Conservation (phyloP, 2,888 invertebrate genomes). For the Oxyscelio sp. region DNA sequence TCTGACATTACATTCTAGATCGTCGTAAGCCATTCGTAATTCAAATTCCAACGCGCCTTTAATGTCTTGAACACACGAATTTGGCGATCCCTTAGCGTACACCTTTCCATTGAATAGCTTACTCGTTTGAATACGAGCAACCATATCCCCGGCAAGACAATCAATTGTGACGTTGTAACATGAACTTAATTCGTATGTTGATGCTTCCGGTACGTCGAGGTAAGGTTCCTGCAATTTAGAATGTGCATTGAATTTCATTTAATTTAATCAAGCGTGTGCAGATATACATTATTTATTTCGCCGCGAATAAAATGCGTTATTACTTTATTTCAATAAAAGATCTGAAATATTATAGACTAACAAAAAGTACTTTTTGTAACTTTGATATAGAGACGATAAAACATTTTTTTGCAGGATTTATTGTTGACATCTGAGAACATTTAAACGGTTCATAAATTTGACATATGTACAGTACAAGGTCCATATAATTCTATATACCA, state of each 20-base stretch:
- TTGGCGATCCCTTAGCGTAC: constrained; percentile 97
- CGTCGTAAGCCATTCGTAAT: constrained; percentile 96
- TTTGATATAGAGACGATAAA: constrained; percentile 24
- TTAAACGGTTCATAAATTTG: constrained; percentile 57
- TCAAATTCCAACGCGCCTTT: constrained; percentile 96
- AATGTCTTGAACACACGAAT: constrained; percentile 97
- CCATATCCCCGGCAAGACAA: constrained; percentile 97
- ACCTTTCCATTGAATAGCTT: constrained; percentile 98
- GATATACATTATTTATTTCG: background rate
- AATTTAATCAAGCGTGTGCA: background rate
- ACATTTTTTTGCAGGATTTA: constrained; percentile 32
- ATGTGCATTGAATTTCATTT: constrained; percentile 28
- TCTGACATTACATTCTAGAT: constrained; percentile 97
- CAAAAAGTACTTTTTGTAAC: constrained; percentile 11
- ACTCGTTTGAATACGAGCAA: constrained; percentile 96
- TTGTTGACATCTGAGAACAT: constrained; percentile 44
- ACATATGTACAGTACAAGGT: constrained; percentile 50
- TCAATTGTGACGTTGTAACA: constrained; percentile 98
- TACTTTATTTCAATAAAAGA: background rate
- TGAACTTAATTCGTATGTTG: constrained; percentile 97
- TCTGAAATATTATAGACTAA: background rate
- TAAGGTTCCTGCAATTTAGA: constrained; percentile 92
- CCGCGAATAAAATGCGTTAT: background rate
- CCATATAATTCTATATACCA: constrained; percentile 30
- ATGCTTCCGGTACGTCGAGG: constrained; percentile 96